Conservation (phyloP, 2,888 invertebrate genomes). For the Drosophila diplacantha region DNA sequence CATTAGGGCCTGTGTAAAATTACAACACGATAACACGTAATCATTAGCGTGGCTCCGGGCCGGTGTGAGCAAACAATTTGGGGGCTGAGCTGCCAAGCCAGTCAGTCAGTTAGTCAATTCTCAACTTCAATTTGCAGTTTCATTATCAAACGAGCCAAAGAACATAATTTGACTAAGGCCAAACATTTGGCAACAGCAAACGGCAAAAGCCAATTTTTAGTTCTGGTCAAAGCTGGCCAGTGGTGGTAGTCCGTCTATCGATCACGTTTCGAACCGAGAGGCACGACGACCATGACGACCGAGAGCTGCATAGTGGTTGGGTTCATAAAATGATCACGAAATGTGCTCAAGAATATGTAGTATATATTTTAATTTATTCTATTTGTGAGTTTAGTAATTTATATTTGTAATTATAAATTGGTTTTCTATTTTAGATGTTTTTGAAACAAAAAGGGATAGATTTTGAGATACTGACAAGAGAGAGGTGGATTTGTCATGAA, state of each 20-base stretch:
- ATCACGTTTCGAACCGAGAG: conserved; percentile 73
- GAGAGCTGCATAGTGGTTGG: conserved; percentile 27
- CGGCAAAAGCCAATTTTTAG: conserved; percentile 57
- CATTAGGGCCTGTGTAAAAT: conserved; percentile 72
- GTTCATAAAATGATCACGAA: background rate
- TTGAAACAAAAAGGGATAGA: background rate
- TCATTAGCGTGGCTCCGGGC: conserved; percentile 64
- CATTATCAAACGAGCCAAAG: conserved; percentile 71
- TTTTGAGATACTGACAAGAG: background rate
- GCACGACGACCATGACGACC: conserved; percentile 61
- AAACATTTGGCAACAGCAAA: conserved; percentile 53
- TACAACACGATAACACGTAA: conserved; percentile 75
- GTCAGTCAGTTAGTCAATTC: conserved; percentile 2
- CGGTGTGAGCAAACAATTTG: conserved; percentile 67
- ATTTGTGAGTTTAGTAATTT: background rate
- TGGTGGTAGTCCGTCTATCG: conserved; percentile 74
- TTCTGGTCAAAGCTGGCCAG: conserved; percentile 33
- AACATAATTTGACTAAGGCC: conserved; percentile 69
- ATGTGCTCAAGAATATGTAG: background rate
- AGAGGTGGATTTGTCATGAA: background rate
- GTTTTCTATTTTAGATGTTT: background rate
- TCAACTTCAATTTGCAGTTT: conserved; percentile 60
- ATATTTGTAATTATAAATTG: background rate
- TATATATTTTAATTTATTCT: background rate
- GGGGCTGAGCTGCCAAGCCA: conserved; percentile 23